Evolutionary conservation across 2,113 vertebrate genomes (phyloP), one percentile per base, ranked within the genome.

Genomic region (Nipponia nippon): DNA sequence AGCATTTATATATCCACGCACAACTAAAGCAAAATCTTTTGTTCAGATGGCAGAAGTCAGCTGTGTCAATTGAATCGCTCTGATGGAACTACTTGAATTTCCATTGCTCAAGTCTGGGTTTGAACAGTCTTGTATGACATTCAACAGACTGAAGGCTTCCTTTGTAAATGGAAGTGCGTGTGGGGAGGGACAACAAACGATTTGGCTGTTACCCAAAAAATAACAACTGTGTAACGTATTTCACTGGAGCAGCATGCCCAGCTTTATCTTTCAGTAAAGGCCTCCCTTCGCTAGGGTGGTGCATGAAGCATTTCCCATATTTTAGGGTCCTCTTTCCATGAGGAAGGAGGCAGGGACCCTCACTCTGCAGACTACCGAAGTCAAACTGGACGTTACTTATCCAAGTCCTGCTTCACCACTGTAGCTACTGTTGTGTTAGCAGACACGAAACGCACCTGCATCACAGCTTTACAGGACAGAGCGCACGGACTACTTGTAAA

Each of bases 381-480:
- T 18, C 9, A 44, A 75, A 27, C 26, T 7, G 32, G 23, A 17
- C 0, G 0, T 7, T 25, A 7, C 17, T 36, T 21, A 36, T 6
- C 52, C 29, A 42, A 66, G 25, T 10, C 40, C 50, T 66, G 23
- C 56, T 25, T 58, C 44, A 13, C 15, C n/a, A 52, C 72, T 19
- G 40, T 4, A n/a, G 56, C 46, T 49, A 10, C 52, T 6, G 3
- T 6, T 66, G 16, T 11, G 9, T 36, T 9, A 36, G 44, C 38
- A 63, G 66, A 8, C 46, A 29, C 1, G 0, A 38, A 62, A 36
- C 0, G 0, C 1, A 5, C 36, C 26, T 3, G 3, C 72, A 11
- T 44, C 7, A 18, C n/a, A 72, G 65, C 52, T 61, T 44, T 18
- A 15, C 26, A 58, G 36, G 20, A 63, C 47, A 32, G 42, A 29